Evolutionary conservation across 2,797 vertebrate genomes (phyloP).

Genomic region (Aldrovandia affinis): DNA sequence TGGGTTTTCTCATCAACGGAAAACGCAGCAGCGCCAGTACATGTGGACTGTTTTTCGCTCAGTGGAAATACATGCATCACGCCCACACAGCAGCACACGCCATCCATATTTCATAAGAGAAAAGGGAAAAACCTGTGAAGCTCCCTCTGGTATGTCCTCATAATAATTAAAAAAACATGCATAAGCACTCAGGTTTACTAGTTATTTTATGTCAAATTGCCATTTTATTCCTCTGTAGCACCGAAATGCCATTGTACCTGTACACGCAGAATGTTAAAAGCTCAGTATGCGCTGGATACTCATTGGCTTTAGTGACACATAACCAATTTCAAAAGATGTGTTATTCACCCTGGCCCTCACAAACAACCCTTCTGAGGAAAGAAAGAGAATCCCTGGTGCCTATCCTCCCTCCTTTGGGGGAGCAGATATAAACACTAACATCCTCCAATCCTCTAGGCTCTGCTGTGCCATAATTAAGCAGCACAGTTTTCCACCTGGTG

Average conservation of each 20-base stretch:
- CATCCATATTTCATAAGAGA: conserved; percentile 18
- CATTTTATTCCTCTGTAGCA: not conserved
- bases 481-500: conserved; percentile 8
- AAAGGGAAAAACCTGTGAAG: not conserved
- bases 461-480: conserved; percentile 23
- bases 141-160: not conserved
- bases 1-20: not conserved
- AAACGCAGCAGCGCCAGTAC: not conserved
- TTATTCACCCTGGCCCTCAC: not conserved
- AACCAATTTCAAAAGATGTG: not conserved
- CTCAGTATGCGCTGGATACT: not conserved
- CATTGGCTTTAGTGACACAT: not conserved
- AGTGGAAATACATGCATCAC: conserved; percentile 1
- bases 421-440: not conserved
- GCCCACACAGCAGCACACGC: not conserved
- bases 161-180: conserved; percentile 6
- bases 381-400: not conserved
- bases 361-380: not conserved
- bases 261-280: not conserved
- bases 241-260: not conserved
- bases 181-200: not conserved
- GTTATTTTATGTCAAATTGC: not conserved
- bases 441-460: not conserved
- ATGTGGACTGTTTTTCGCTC: not conserved
- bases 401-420: not conserved